A percentile compares a stretch with the other conserved stretches of the same genome.
Evolutionary conservation across 2,113 vertebrate species (phyloP).

Genomic region (Crocuta crocuta): DNA sequence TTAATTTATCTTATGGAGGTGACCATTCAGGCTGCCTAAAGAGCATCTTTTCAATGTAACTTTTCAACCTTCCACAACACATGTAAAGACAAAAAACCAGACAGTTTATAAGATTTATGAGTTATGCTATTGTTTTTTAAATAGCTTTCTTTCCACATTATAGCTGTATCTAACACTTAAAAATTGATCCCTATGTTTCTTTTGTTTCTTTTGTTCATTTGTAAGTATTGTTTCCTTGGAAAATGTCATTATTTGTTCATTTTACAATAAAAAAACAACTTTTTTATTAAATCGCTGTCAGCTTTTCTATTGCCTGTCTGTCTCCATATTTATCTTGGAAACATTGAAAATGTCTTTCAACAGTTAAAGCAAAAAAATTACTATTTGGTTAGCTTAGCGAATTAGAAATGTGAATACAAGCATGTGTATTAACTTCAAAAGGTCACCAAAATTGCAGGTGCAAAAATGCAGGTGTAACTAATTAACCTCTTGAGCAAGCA

Average conservation of each 20-base stretch:
- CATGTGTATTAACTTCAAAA: slow-evolving; percentile 23
- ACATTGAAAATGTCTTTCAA: background rate
- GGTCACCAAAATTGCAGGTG: slow-evolving; percentile 50
- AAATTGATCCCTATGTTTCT: background rate
- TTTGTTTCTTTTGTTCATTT: background rate
- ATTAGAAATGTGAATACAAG: background rate
- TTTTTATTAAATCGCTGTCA: background rate
- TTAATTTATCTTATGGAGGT: slow-evolving; percentile 39
- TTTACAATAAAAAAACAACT: background rate
- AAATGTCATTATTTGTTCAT: background rate
- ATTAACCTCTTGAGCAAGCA: slow-evolving; percentile 50
- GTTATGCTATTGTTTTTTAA: background rate
- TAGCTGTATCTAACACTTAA: background rate
- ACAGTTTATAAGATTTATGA: background rate
- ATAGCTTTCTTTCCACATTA: background rate
- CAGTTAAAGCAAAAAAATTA: background rate
- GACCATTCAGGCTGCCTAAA: background rate
- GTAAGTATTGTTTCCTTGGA: background rate
- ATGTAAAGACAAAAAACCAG: background rate
- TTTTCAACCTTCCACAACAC: background rate
- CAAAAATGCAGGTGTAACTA: slow-evolving; percentile 48
- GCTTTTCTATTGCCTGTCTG: background rate
- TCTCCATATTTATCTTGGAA: background rate
- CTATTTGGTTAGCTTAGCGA: background rate
- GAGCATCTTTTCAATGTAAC: background rate